Evolutionary conservation across 2,888 invertebrate species (phyloP).

Genomic region (Anagyrus pseudococci): DNA sequence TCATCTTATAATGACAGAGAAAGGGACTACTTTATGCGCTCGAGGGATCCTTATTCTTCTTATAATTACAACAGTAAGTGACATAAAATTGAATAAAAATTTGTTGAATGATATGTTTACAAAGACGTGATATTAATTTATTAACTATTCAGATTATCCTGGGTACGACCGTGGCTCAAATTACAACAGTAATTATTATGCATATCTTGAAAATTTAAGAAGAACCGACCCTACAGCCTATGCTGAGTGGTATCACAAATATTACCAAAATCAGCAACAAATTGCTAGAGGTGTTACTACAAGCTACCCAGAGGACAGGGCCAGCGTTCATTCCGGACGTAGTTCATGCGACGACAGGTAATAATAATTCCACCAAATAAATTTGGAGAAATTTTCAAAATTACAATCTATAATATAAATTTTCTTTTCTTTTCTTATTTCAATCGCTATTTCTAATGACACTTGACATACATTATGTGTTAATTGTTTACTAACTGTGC

Average conservation of each 20-base stretch:
- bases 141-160: constrained; percentile 46
- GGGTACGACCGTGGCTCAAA: constrained; percentile 54
- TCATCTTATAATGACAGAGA: constrained; percentile 60
- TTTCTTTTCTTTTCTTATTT: not conserved
- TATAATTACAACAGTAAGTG: constrained; percentile 54
- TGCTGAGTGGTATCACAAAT: constrained; percentile 79
- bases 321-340: constrained; percentile 82
- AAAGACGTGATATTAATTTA: not conserved
- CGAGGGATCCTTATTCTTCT: constrained; percentile 52
- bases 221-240: constrained; percentile 81
- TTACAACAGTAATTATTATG: constrained; percentile 64
- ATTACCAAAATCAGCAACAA: constrained; percentile 62
- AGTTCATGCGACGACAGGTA: constrained; percentile 80
- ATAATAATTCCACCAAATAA: not conserved
- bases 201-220: constrained; percentile 80
- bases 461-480: not conserved
- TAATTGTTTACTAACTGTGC: constrained; percentile 19
- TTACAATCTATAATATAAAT: not conserved
- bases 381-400: not conserved
- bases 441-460: not conserved
- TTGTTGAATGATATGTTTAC: not conserved
- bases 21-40: constrained; percentile 52
- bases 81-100: not conserved
- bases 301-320: constrained; percentile 70
- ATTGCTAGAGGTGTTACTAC: constrained; percentile 48